phyloP scores from a whole-genome alignment of 1,140 invertebrate species.

The Tetramorium simillimum region DNA sequence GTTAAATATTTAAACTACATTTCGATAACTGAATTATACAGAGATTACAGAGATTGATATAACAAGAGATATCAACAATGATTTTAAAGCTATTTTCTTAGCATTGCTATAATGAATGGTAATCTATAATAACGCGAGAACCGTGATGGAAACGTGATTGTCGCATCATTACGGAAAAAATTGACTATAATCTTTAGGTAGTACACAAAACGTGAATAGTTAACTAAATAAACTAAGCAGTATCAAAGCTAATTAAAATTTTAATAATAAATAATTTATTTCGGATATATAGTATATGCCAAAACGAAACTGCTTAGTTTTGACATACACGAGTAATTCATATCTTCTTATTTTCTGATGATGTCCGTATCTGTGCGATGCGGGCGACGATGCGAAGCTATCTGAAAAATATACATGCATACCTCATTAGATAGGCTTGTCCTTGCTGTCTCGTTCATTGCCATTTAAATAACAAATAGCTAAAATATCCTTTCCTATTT shows the following conservation, averaged over 20 bases:
- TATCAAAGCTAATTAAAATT: background rate
- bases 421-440: background rate
- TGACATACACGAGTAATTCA: background rate
- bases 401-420: slow-evolving; percentile 66
- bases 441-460: background rate
- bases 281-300: no score
- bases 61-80: background rate
- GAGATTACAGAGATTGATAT: background rate
- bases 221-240: no score
- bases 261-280: background rate
- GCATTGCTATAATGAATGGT: background rate
- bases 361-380: slow-evolving; percentile 49
- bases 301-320: slow-evolving; percentile 16
- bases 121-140: background rate
- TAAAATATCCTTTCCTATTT: background rate
- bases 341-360: slow-evolving; percentile 58
- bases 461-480: background rate
- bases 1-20: background rate
- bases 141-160: background rate
- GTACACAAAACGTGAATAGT: no score
- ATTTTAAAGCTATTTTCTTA: background rate
- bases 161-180: background rate
- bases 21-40: background rate
- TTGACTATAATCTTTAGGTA: no score
- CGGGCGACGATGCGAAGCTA: slow-evolving; percentile 65